Evolutionary conservation across 2,888 invertebrate species (phyloP).

Genomic region (Tenodera sinensis): DNA sequence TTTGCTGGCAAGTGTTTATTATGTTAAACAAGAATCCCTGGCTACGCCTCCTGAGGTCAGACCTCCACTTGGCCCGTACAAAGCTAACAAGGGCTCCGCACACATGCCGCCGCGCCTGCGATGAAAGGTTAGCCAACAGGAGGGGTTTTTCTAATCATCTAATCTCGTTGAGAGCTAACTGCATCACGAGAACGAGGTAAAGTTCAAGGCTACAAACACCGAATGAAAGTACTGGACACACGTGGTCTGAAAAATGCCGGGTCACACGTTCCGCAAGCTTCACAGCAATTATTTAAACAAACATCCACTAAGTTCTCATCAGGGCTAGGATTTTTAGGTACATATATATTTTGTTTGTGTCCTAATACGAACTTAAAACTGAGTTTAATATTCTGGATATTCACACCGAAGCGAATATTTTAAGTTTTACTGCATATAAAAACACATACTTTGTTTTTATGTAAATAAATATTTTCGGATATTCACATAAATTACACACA

Average conservation of each 20-base stretch:
- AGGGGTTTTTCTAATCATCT: neutral
- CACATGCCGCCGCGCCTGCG: neutral
- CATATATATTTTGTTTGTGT: too few species aligned
- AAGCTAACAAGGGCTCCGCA: neutral
- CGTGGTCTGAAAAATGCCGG: neutral
- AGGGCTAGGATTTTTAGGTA: too few species aligned
- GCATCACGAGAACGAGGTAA: neutral
- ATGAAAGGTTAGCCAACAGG: neutral
- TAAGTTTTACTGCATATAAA: too few species aligned
- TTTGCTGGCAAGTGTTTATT: too few species aligned
- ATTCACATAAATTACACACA: too few species aligned
- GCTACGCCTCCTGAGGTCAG: neutral
- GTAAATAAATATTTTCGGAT: too few species aligned
- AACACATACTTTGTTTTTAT: too few species aligned
- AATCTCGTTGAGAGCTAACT: neutral
- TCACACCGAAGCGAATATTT: too few species aligned
- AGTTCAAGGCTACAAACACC: neutral
- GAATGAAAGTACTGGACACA: neutral
- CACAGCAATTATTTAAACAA: neutral
- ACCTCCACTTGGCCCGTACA: neutral
- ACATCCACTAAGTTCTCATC: too few species aligned
- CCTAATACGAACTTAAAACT: too few species aligned
- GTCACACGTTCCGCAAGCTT: neutral
- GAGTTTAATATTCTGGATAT: too few species aligned
- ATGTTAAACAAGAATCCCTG: too few species aligned